Evolutionary conservation across 92 coral and sea anemone species (phyloP).

Genomic region (Porites divaricata): DNA sequence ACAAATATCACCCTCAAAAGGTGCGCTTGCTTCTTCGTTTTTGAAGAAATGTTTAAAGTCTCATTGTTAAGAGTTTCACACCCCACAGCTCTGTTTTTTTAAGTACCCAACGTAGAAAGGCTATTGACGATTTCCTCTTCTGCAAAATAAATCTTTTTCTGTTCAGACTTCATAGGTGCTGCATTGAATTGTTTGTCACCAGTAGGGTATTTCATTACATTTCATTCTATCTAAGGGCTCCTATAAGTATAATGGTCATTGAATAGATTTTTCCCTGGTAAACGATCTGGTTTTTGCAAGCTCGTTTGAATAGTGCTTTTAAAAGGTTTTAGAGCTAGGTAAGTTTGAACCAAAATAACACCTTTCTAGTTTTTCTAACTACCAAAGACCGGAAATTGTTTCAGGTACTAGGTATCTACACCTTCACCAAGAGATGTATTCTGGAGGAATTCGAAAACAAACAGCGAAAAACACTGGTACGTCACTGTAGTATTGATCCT

Average conservation of each 20-base stretch:
- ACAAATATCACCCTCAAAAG: conserved; percentile 95
- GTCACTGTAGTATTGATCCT: not conserved
- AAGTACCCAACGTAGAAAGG: too few species aligned
- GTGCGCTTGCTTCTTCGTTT: conserved; percentile 22
- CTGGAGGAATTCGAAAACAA: conserved; percentile 89
- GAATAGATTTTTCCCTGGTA: too few species aligned
- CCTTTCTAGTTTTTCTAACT: not conserved
- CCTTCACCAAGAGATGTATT: conserved; percentile 94
- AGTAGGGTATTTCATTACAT: not conserved
- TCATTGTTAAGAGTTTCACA: not conserved
- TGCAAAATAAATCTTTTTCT: not conserved
- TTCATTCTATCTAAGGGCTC: too few species aligned
- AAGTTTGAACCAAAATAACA: too few species aligned
- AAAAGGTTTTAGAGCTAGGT: not conserved
- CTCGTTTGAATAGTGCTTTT: not conserved
- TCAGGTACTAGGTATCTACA: conserved; percentile 99
- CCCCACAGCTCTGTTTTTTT: too few species aligned
- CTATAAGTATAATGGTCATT: too few species aligned
- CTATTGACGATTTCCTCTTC: not conserved
- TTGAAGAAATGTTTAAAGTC: too few species aligned
- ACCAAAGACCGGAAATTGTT: not conserved
- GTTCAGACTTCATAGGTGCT: not conserved
- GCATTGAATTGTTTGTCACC: not conserved
- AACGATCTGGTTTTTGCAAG: too few species aligned
- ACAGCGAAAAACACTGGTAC: conserved; percentile 95